These are phyloP conservation scores for Oscheius sp. DNA, from an alignment of 2,888 invertebrate genomes.

Conservation along the genomic window DNA sequence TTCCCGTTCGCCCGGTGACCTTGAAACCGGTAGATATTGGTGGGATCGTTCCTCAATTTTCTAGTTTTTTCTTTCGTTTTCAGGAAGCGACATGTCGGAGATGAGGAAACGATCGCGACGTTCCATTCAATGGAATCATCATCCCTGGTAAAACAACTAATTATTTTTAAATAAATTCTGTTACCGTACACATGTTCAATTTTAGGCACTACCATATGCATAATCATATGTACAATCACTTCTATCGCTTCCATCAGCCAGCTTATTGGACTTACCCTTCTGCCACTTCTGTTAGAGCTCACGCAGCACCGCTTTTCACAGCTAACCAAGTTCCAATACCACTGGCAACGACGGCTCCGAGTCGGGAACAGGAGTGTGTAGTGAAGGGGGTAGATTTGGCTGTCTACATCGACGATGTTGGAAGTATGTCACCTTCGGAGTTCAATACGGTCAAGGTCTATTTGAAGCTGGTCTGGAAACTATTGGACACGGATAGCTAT, in stretches of 20 bases:
- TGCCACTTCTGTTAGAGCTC: conserved; percentile 2
- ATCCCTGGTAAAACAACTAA: conserved; percentile 9
- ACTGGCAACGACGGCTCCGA: background rate
- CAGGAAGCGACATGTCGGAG: conserved; percentile 14
- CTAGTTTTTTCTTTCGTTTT: conserved; percentile 11
- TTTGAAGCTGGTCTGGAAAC: background rate
- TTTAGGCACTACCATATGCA: conserved; percentile 23
- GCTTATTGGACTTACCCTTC: background rate
- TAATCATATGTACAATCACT: conserved; percentile 6
- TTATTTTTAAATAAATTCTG: conserved; percentile 6
- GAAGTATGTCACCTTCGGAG: conserved; percentile 7
- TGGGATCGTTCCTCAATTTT: background rate
- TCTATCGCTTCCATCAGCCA: conserved; percentile 5
- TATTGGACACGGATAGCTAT: background rate
- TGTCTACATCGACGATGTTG: conserved; percentile 22
- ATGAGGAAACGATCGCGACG: conserved; percentile 7
- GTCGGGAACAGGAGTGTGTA: background rate
- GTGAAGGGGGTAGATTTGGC: conserved; percentile 5
- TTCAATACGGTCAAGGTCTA: conserved; percentile 20
- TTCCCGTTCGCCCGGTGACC: conserved; percentile 5
- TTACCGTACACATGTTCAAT: background rate
- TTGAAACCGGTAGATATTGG: conserved; percentile 28
- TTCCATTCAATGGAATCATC: background rate
- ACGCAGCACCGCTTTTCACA: conserved; percentile 20
- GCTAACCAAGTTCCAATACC: conserved; percentile 1